A percentile compares a stretch with the other conserved stretches of the same genome.
Evolutionary conservation across 2,888 invertebrate species (phyloP).

Genomic region (Acanthosepion lycidas): DNA sequence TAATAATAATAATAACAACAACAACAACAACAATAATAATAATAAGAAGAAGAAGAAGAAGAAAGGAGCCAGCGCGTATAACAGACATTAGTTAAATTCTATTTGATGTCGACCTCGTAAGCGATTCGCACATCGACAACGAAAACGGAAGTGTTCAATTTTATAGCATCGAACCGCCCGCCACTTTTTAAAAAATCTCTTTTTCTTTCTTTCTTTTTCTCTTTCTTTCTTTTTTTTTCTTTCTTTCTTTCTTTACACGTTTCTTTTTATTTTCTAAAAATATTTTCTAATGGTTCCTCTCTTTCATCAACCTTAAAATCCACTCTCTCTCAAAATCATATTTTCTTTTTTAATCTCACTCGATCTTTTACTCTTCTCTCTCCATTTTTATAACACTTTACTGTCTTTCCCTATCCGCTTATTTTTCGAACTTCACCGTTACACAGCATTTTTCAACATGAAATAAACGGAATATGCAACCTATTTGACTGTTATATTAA

Average conservation of each 20-base stretch:
- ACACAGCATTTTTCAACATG: not conserved
- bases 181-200: not conserved
- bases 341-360: not conserved
- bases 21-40: no score
- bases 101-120: not conserved
- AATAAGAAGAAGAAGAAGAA: not conserved
- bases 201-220: not conserved
- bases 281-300: no score
- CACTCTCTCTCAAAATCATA: not conserved
- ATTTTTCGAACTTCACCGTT: not conserved
- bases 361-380: not conserved
- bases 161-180: not conserved
- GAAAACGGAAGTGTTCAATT: not conserved
- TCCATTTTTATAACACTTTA: not conserved
- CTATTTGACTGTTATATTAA: not conserved
- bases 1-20: not conserved
- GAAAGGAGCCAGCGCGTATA: not conserved
- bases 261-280: no score
- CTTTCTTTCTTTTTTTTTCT: not conserved
- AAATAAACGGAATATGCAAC: not conserved
- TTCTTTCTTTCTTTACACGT: no score
- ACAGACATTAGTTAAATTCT: conserved; percentile 9
- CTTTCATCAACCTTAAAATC: not conserved
- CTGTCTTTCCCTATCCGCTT: not conserved
- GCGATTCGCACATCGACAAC: not conserved